Evolutionary conservation across 1,140 invertebrate genomes (phyloP).

Genomic region (Drosophila pseudoananassae): DNA sequence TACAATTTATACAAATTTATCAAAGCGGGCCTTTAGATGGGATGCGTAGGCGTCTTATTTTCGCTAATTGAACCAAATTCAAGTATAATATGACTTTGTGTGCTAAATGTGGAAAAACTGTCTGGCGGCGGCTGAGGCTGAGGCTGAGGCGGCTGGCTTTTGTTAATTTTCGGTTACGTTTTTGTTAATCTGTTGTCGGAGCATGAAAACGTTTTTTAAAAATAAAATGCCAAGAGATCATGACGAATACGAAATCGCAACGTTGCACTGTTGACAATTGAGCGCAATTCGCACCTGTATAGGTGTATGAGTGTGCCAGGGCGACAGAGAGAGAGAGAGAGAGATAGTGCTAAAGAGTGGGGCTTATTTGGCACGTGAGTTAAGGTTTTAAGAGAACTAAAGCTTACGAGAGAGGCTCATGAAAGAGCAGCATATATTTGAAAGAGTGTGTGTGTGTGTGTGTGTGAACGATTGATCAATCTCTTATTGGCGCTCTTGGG

Average conservation of each 20-base stretch:
- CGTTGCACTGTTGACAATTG: conserved; percentile 68
- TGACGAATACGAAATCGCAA: conserved; percentile 62
- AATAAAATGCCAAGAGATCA: conserved; percentile 55
- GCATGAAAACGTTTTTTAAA: conserved; percentile 51
- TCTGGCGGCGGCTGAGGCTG: conserved; percentile 23
- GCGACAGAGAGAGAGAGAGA: conserved; percentile 4
- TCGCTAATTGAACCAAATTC: conserved; percentile 47
- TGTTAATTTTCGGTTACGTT: conserved; percentile 44
- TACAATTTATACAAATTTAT: neutral
- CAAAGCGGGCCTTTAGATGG: neutral
- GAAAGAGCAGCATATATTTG: conserved; percentile 18
- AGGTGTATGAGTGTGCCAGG: conserved; percentile 4
- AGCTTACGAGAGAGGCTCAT: conserved; percentile 13
- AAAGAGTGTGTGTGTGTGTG: conserved; percentile 1
- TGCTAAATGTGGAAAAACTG: conserved; percentile 20
- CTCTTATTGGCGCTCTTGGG: conserved; percentile 11
- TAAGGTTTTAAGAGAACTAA: conserved; percentile 28
- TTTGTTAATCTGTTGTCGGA: conserved; percentile 56
- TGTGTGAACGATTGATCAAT: conserved; percentile 13
- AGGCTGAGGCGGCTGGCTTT: conserved; percentile 34
- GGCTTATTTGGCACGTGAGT: conserved; percentile 56
- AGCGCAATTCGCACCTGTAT: conserved; percentile 40
- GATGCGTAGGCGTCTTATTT: conserved; percentile 50
- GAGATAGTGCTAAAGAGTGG: conserved; percentile 1
- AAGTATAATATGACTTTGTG: conserved; percentile 36